Conservation (phyloP, 2,797 vertebrate genomes). For the Sebastiscus albofasciatus region DNA sequence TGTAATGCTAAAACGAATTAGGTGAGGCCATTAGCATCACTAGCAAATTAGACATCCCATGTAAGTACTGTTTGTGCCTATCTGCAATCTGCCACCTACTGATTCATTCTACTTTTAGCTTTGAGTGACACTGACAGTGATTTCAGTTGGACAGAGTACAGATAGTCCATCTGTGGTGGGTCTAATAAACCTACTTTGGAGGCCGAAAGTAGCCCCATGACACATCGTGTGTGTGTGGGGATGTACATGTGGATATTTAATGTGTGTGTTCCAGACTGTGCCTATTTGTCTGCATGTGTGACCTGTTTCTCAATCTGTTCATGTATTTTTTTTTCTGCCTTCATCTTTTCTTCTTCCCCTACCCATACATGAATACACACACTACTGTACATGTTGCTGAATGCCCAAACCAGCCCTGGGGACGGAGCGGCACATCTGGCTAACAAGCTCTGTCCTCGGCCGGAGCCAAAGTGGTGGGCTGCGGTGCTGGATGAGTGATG, state of each 20-base stretch:
- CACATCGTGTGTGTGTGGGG: conserved; percentile 19
- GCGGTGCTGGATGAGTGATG: conserved; percentile 17
- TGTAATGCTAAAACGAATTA: conserved; percentile 35
- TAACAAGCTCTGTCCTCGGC: conserved; percentile 26
- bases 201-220: conserved; percentile 29
- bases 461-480: background rate
- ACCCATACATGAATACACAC: background rate
- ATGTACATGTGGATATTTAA: conserved; percentile 16
- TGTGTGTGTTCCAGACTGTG: conserved; percentile 32
- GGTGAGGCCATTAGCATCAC: conserved; percentile 29
- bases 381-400: conserved; percentile 11
- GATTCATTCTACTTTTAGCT: conserved; percentile 43
- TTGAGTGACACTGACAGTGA: conserved; percentile 60
- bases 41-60: conserved; percentile 29
- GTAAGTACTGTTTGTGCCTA: conserved; percentile 18
- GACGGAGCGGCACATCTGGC: conserved; percentile 7
- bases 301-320: conserved; percentile 52
- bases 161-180: conserved; percentile 63
- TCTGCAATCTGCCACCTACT: conserved; percentile 52
- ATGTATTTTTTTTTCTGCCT: background rate
- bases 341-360: background rate
- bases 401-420: background rate
- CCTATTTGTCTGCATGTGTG: conserved; percentile 35
- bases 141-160: conserved; percentile 55
- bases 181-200: conserved; percentile 61